These are phyloP conservation scores for Enteromius unitaeniatus DNA, from an alignment of 2,797 vertebrate species.

Conservation along the genomic window DNA sequence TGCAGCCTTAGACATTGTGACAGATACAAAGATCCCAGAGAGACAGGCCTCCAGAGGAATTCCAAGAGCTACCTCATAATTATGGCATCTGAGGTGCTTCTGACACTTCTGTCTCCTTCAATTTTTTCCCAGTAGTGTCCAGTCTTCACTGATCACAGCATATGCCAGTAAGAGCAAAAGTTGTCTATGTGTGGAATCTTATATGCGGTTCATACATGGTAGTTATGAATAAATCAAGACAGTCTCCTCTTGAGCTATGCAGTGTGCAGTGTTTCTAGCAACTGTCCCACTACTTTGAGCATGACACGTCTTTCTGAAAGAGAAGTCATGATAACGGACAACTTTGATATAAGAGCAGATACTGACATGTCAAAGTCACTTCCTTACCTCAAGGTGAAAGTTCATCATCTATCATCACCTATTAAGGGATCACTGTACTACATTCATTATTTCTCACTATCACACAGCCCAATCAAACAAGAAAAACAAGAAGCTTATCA, in stretches of 20 bases:
- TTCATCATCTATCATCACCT: slow-evolving; percentile 72
- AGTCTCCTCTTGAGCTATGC: not conserved
- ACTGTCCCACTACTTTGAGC: not conserved
- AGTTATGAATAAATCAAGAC: slow-evolving; percentile 21
- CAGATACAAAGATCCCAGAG: slow-evolving; percentile 74
- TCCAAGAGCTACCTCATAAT: slow-evolving; percentile 78
- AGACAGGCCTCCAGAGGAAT: slow-evolving; percentile 74
- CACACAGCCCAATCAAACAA: not conserved
- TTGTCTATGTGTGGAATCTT: slow-evolving; percentile 40
- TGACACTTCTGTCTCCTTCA: slow-evolving; percentile 50
- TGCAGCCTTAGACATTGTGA: slow-evolving; percentile 66
- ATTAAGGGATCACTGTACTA: slow-evolving; percentile 56
- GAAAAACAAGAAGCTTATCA: slow-evolving; percentile 23
- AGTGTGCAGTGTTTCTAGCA: slow-evolving; percentile 3
- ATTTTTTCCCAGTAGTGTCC: slow-evolving; percentile 29
- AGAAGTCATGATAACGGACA: not conserved
- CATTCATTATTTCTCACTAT: slow-evolving; percentile 11
- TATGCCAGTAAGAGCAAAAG: slow-evolving; percentile 31
- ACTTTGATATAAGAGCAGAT: slow-evolving; percentile 8
- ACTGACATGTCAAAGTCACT: slow-evolving; percentile 40
- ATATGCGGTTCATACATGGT: slow-evolving; percentile 5
- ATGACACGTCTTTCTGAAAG: slow-evolving; percentile 24
- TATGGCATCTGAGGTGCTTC: slow-evolving; percentile 71
- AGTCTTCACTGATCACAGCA: slow-evolving; percentile 29
- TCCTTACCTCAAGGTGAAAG: slow-evolving; percentile 62